Percentiles rank a stretch among this genome's conserved stretches.
These are phyloP conservation scores for Tetanocera ferruginea DNA, from an alignment of 2,888 invertebrate species.

Conservation along the genomic window DNA sequence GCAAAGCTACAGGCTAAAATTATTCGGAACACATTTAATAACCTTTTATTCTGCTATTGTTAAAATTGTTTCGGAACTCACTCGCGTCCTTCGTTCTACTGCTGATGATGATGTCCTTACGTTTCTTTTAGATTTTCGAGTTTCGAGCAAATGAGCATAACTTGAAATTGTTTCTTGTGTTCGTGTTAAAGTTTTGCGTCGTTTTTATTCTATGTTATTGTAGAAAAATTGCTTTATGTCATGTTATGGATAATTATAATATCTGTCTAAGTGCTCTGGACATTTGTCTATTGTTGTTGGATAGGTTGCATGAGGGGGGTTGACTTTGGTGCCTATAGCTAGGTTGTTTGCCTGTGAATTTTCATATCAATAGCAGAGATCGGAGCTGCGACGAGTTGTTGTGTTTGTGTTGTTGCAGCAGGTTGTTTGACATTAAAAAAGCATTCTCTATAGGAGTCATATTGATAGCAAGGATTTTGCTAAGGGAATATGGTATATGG, in stretches of 20 bases:
- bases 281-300: slow-evolving; percentile 13
- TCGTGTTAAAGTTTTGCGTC: slow-evolving; percentile 26
- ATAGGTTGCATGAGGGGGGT: background rate
- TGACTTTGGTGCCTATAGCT: background rate
- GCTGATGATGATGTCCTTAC: slow-evolving; percentile 10
- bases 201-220: slow-evolving; percentile 15
- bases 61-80: background rate
- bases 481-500: background rate
- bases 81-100: background rate
- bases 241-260: slow-evolving; percentile 66
- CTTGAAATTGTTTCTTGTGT: slow-evolving; percentile 7
- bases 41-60: slow-evolving; percentile 3
- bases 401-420: background rate
- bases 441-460: too few species aligned
- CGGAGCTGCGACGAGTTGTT: slow-evolving; percentile 7
- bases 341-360: background rate
- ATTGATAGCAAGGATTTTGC: background rate
- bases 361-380: slow-evolving; percentile 25
- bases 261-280: slow-evolving; percentile 39
- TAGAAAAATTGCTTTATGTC: slow-evolving; percentile 64
- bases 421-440: slow-evolving; percentile 5
- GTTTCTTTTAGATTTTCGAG: background rate
- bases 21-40: slow-evolving; percentile 5
- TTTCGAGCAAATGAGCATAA: background rate
- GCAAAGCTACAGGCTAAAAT: background rate